Conservation (phyloP, 92 coral and sea anemone genomes). For the Parazoanthus atlanticus region DNA sequence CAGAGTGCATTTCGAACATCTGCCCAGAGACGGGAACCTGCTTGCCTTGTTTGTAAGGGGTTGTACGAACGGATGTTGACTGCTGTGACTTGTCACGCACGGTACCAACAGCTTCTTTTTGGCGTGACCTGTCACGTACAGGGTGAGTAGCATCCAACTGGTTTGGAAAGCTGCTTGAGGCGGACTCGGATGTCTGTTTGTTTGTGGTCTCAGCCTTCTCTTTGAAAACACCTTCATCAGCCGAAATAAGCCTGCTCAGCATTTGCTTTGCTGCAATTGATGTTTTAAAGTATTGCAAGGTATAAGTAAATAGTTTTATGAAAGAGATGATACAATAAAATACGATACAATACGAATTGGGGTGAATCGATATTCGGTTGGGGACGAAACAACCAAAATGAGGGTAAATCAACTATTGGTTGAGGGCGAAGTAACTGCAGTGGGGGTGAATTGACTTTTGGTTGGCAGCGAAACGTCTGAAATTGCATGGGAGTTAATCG, state of each 20-base stretch:
- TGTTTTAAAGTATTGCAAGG: background rate
- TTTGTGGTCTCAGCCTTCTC: background rate
- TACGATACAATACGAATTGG: background rate
- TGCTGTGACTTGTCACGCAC: background rate
- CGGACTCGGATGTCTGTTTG: background rate
- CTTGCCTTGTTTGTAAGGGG: background rate
- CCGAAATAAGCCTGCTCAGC: conserved; percentile 8
- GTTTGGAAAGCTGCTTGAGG: background rate
- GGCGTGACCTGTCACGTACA: background rate
- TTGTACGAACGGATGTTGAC: background rate
- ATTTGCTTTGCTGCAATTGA: conserved; percentile 6
- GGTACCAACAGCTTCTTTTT: background rate
- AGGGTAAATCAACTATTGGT: too few species aligned
- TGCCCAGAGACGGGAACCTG: background rate
- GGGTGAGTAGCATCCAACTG: background rate
- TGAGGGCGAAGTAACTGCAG: too few species aligned
- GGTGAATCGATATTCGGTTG: too few species aligned
- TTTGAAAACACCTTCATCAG: background rate
- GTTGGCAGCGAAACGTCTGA: too few species aligned
- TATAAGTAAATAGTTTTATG: background rate
- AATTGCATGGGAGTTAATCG: too few species aligned
- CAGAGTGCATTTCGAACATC: background rate
- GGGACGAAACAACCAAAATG: too few species aligned
- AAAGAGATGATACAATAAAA: background rate
- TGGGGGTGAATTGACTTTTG: too few species aligned